Conservation (phyloP, 2,888 invertebrate species). For the Antheraea yamamai region DNA sequence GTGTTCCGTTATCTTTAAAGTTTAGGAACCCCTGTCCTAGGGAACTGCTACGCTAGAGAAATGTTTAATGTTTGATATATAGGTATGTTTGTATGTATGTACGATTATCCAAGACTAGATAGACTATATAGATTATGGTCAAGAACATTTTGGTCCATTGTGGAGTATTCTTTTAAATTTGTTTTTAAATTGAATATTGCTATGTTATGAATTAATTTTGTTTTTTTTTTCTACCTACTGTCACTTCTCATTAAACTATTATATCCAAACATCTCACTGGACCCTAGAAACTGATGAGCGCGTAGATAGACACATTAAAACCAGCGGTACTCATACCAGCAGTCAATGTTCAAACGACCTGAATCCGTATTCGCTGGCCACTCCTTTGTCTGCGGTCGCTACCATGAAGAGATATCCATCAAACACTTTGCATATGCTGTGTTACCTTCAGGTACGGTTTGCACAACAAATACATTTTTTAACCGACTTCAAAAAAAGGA, state of each 20-base stretch:
- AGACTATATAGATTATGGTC: too few relatives aligned
- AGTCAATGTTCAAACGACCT: neutral
- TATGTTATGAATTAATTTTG: neutral
- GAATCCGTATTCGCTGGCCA: conserved; percentile 24
- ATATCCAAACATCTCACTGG: neutral
- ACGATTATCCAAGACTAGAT: too few relatives aligned
- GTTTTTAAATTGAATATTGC: too few relatives aligned
- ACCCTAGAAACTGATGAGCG: neutral
- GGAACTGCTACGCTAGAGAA: too few relatives aligned
- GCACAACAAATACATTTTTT: neutral
- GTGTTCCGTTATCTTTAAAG: too few relatives aligned
- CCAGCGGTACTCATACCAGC: neutral
- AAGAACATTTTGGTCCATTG: too few relatives aligned
- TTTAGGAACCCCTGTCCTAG: too few relatives aligned
- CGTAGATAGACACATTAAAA: neutral
- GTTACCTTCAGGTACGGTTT: neutral
- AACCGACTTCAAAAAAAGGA: too few relatives aligned
- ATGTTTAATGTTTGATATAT: too few relatives aligned
- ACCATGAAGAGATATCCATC: conserved; percentile 69
- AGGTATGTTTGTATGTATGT: too few relatives aligned
- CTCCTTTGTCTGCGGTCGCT: conserved; percentile 57
- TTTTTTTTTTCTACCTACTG: neutral
- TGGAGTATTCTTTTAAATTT: too few relatives aligned
- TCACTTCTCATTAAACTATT: neutral
- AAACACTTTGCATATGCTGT: neutral